Evolutionary conservation across 2,113 vertebrate species (phyloP).

Genomic region (Panthera uncia): DNA sequence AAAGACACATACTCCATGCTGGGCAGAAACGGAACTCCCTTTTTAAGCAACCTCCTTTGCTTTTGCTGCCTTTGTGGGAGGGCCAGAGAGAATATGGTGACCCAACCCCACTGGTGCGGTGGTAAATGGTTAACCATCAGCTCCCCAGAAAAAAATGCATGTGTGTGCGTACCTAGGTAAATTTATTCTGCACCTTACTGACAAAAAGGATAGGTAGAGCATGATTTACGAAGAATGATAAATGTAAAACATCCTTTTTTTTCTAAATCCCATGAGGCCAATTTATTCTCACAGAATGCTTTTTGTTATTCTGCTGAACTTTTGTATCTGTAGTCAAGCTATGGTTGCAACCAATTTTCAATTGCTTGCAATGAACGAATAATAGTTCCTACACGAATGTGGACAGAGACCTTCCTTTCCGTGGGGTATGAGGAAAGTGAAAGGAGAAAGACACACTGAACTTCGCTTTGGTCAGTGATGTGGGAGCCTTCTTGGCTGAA

Average conservation of each 20-base stretch:
- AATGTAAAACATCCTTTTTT: not conserved
- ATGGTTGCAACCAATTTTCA: not conserved
- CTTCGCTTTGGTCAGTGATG: not conserved
- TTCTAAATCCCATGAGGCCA: not conserved
- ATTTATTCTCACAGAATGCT: not conserved
- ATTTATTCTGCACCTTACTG: not conserved
- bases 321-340: not conserved
- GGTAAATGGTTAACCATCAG: not conserved
- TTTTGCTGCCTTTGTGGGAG: not conserved
- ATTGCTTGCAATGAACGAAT: not conserved
- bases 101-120: not conserved
- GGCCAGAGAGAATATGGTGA: not conserved
- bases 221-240: not conserved
- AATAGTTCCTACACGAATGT: not conserved
- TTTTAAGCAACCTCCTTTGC: not conserved
- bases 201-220: not conserved
- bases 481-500: not conserved
- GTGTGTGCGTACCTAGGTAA: fast-evolving
- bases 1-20: not conserved
- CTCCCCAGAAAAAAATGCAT: not conserved
- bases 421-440: not conserved
- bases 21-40: not conserved
- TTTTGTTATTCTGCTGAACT: not conserved
- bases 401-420: not conserved
- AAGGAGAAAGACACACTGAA: not conserved